Evolutionary conservation across 2,797 vertebrate species (phyloP).

Genomic region (Pteronotus mesoamericanus): DNA sequence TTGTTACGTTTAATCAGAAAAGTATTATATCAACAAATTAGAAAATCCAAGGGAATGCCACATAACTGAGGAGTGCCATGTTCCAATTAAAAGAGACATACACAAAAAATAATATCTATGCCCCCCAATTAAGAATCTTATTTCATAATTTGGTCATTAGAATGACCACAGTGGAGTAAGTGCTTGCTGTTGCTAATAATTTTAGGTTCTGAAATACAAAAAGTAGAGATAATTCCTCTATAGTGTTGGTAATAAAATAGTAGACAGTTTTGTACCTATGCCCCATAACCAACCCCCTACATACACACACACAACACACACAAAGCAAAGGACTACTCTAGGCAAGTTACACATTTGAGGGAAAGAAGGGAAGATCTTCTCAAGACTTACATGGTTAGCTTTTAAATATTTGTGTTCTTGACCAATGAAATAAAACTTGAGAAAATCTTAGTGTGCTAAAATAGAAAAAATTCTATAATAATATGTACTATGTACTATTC

Average conservation of each 20-base stretch:
- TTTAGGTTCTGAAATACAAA: neutral
- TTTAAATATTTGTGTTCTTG: neutral
- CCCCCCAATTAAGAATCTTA: neutral
- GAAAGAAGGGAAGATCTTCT: neutral
- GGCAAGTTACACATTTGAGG: neutral
- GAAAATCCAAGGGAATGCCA: neutral
- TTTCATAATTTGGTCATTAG: conserved; percentile 1
- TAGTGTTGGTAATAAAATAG: neutral
- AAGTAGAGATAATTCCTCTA: neutral
- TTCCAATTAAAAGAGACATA: neutral
- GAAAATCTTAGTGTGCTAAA: neutral
- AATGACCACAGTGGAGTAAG: neutral
- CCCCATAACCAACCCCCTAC: neutral
- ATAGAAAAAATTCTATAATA: neutral
- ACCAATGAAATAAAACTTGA: neutral
- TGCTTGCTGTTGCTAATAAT: neutral
- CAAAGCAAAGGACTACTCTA: neutral
- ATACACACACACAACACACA: no score
- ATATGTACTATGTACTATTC: neutral
- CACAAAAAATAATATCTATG: neutral
- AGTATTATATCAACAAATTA: neutral
- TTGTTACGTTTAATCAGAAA: neutral
- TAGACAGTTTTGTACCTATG: neutral
- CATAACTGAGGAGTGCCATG: neutral
- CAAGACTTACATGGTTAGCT: neutral